A percentile compares a stretch with the other conserved stretches of the same genome.
Conservation (phyloP, 1,140 invertebrate genomes). For the Ectropis grisescens region DNA sequence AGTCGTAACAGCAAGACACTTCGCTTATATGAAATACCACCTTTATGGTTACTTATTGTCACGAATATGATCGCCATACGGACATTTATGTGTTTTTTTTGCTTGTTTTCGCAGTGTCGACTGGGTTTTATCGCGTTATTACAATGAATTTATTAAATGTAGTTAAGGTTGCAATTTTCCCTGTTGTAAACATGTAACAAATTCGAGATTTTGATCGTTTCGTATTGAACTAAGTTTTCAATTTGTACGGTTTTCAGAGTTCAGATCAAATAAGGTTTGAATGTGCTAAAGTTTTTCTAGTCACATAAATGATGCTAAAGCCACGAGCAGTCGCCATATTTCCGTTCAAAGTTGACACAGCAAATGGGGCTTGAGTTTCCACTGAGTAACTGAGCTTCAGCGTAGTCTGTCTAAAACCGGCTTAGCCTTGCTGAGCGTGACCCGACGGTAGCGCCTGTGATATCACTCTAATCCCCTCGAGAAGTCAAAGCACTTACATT, state of each 20-base stretch:
- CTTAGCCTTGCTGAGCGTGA: slow-evolving; percentile 4
- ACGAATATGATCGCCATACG: slow-evolving; percentile 27
- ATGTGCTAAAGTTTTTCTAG: too few relatives aligned
- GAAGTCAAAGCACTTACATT: slow-evolving; percentile 1
- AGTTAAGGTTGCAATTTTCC: background rate
- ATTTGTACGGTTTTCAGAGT: too few relatives aligned
- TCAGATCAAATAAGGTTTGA: too few relatives aligned
- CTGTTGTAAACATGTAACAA: slow-evolving; percentile 4
- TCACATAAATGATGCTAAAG: too few relatives aligned
- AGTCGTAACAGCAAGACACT: slow-evolving; percentile 41
- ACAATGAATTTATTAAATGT: slow-evolving; percentile 12
- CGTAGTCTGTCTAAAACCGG: background rate
- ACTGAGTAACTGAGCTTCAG: too few relatives aligned
- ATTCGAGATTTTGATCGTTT: too few relatives aligned
- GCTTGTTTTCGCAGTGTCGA: slow-evolving; percentile 14
- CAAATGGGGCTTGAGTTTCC: too few relatives aligned
- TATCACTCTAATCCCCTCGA: slow-evolving; percentile 1
- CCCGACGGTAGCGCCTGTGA: background rate
- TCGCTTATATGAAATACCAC: slow-evolving; percentile 46
- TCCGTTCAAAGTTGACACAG: too few relatives aligned
- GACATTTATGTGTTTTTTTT: slow-evolving; percentile 30
- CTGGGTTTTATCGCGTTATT: slow-evolving; percentile 14
- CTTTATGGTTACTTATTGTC: slow-evolving; percentile 49
- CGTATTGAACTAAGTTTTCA: too few relatives aligned
- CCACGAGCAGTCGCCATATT: too few relatives aligned